These are phyloP conservation scores for Mastomys coucha DNA, from an alignment of 2,113 vertebrate genomes.

Conservation along the genomic window DNA sequence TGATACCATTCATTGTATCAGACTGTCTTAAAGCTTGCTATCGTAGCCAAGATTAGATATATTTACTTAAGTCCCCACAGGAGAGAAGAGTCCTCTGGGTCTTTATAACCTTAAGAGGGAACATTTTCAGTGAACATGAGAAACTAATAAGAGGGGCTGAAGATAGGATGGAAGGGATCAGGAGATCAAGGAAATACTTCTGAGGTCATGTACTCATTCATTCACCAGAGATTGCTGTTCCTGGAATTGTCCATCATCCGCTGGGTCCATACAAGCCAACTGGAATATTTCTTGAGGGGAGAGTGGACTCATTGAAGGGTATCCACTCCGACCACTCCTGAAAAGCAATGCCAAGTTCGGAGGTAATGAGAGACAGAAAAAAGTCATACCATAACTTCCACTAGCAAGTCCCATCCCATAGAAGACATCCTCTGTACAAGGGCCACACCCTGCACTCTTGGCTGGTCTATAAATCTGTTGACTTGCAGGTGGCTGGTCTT, in stretches of 20 bases:
- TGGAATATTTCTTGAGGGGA: conserved; percentile 97
- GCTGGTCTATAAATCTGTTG: background rate
- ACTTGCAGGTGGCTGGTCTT: conserved; percentile 21
- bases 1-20: background rate
- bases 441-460: background rate
- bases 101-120: conserved; percentile 47
- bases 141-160: background rate
- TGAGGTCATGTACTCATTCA: conserved; percentile 47
- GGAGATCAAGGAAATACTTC: background rate
- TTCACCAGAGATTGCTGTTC: conserved; percentile 95
- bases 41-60: conserved; percentile 35
- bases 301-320: conserved; percentile 94
- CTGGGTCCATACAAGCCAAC: conserved; percentile 89
- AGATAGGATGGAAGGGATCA: background rate
- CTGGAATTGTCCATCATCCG: conserved; percentile 89
- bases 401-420: background rate
- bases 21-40: background rate
- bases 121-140: conserved; percentile 14
- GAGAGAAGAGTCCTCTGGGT: background rate
- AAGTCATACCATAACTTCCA: accelerated
- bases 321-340: conserved; percentile 93
- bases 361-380: background rate
- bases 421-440: background rate
- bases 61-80: background rate
- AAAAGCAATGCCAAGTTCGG: conserved; percentile 78